A percentile compares a stretch with the other conserved stretches of the same genome.
Conservation (phyloP, 1,140 invertebrate species). For the Choristoneura fumiferana region DNA sequence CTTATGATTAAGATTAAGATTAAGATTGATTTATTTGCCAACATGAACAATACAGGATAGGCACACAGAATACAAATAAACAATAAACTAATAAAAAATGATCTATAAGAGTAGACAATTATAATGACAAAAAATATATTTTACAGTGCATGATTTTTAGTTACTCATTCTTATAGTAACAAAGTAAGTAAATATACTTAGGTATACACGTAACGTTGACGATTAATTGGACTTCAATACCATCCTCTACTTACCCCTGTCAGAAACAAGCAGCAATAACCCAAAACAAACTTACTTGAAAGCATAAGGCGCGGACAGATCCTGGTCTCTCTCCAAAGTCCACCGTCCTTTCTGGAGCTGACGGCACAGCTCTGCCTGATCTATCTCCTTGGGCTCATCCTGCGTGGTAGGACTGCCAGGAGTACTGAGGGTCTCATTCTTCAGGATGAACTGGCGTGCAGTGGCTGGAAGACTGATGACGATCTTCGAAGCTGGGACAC, state of each 20-base stretch:
- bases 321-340: constrained; percentile 88
- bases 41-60: no score
- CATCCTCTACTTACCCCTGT: not conserved
- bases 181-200: no score
- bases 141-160: no score
- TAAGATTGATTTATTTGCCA: no score
- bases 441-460: constrained; percentile 83
- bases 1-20: no score
- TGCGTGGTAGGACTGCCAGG: constrained; percentile 82
- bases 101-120: no score
- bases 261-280: not conserved
- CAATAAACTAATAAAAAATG: no score
- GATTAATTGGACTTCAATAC: no score
- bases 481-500: constrained; percentile 84
- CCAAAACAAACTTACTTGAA: constrained; percentile 76
- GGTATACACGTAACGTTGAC: no score
- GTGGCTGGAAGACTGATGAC: constrained; percentile 84
- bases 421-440: constrained; percentile 82
- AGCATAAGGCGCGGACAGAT: constrained; percentile 88
- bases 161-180: no score
- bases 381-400: constrained; percentile 77
- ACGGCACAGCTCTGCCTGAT: constrained; percentile 83
- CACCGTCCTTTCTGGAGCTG: constrained; percentile 81
- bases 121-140: no score
- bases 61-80: no score